These are phyloP conservation scores for Gallirallus australis DNA, from an alignment of 2,797 vertebrate genomes.

Conservation along the genomic window DNA sequence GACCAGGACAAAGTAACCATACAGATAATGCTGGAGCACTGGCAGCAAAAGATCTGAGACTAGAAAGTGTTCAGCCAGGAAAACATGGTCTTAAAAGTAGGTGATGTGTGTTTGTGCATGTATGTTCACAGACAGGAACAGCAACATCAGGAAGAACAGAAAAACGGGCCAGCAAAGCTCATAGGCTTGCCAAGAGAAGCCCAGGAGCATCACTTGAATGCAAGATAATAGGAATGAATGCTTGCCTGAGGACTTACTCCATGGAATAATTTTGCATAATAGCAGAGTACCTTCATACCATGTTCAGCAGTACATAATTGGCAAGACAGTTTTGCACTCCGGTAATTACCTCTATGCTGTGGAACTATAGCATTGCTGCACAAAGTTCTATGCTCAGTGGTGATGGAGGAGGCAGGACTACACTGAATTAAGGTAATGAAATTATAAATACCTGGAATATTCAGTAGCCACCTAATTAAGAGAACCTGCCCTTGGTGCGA, in stretches of 20 bases:
- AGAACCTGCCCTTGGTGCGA: neutral
- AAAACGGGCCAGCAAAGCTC: neutral
- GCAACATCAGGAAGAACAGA: neutral
- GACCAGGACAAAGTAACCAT: neutral
- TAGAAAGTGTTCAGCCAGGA: neutral
- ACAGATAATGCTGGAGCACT: neutral
- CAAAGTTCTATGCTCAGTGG: neutral
- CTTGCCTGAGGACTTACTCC: neutral
- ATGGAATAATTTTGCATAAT: slow-evolving; percentile 13
- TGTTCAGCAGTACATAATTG: neutral
- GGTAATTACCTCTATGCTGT: neutral
- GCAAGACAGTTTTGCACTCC: neutral
- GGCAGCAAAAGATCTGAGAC: neutral
- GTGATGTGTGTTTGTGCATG: neutral
- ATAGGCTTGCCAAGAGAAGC: neutral
- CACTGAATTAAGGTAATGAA: neutral
- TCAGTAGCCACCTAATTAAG: neutral
- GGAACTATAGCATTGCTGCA: neutral
- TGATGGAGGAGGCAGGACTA: neutral
- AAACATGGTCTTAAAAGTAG: neutral
- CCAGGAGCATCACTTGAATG: neutral
- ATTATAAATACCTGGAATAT: neutral
- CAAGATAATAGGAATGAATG: neutral
- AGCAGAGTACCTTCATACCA: neutral
- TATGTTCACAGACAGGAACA: neutral